phyloP scores from a whole-genome alignment of 2,113 vertebrate genomes.

The Ptychochromis oligacanthus region DNA sequence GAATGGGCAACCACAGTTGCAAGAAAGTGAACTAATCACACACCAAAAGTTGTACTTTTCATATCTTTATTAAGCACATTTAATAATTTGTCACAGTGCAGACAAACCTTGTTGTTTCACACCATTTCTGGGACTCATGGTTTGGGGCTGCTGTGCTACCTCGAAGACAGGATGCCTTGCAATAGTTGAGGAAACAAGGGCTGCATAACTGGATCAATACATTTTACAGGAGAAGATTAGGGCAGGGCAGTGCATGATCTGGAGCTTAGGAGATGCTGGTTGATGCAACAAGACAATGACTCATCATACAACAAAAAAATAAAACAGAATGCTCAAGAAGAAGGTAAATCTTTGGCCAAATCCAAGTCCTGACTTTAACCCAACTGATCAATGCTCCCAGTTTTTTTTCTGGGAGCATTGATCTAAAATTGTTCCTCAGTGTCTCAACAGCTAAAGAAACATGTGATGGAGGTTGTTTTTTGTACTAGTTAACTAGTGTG shows the following conservation, averaged over 20 bases:
- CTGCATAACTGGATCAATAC: background rate
- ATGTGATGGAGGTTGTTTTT: background rate
- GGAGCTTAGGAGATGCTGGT: background rate
- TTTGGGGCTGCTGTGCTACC: background rate
- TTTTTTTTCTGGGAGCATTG: background rate
- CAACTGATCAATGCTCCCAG: too few relatives aligned
- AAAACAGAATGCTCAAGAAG: background rate
- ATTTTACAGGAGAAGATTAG: background rate
- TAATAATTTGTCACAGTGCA: background rate
- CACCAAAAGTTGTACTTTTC: background rate
- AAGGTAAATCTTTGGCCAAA: too few relatives aligned
- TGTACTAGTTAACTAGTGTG: background rate
- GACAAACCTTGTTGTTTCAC: background rate
- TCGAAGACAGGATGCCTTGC: background rate
- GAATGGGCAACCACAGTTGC: background rate
- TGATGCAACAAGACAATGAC: background rate
- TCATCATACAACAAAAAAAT: background rate
- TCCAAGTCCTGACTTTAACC: too few relatives aligned
- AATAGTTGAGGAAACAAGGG: background rate
- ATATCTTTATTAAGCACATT: background rate
- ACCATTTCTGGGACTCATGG: background rate
- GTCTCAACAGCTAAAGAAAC: background rate
- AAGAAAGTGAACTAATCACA: background rate
- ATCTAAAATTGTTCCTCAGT: background rate
- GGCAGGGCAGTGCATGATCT: background rate